phyloP scores from a whole-genome alignment of 2,113 vertebrate species.

The Pholis gunnellus region DNA sequence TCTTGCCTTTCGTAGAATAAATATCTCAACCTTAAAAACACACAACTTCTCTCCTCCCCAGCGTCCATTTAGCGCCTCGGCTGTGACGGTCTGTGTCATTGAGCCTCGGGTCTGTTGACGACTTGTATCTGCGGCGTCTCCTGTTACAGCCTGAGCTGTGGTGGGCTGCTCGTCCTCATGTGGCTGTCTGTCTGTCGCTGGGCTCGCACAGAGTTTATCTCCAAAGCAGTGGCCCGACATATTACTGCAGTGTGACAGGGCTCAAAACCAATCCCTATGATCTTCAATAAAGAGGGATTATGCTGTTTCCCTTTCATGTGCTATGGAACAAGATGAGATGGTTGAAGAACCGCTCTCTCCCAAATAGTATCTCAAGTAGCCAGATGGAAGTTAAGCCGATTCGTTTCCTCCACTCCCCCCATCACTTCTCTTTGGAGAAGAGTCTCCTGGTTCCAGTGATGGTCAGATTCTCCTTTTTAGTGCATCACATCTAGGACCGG shows the following conservation, averaged over 20 bases:
- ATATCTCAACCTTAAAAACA: constrained; percentile 47
- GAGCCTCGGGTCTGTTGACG: constrained; percentile 21
- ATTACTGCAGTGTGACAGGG: not conserved
- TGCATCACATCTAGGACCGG: not conserved
- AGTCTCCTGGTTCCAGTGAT: not conserved
- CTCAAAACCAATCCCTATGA: not conserved
- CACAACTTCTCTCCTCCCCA: not conserved
- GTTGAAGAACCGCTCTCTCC: not conserved
- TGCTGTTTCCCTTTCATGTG: not conserved
- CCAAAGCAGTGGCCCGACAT: not conserved
- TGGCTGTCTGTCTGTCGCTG: not conserved
- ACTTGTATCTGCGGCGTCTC: not conserved
- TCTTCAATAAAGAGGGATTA: not conserved
- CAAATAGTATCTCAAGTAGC: not conserved
- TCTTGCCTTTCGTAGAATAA: constrained; percentile 27
- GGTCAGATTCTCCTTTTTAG: not conserved
- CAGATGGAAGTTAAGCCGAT: too few relatives aligned
- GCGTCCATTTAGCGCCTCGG: constrained; percentile 9
- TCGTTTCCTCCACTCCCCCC: not conserved
- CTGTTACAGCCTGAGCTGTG: not conserved
- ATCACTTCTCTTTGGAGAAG: too few relatives aligned
- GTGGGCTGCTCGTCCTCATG: not conserved
- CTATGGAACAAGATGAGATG: not conserved
- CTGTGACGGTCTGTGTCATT: not conserved
- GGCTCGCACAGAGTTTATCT: too few relatives aligned